Evolutionary conservation across 2,113 vertebrate genomes (phyloP), one percentile per base, ranked within the genome.

Genomic region (Oreochromis niloticus): DNA sequence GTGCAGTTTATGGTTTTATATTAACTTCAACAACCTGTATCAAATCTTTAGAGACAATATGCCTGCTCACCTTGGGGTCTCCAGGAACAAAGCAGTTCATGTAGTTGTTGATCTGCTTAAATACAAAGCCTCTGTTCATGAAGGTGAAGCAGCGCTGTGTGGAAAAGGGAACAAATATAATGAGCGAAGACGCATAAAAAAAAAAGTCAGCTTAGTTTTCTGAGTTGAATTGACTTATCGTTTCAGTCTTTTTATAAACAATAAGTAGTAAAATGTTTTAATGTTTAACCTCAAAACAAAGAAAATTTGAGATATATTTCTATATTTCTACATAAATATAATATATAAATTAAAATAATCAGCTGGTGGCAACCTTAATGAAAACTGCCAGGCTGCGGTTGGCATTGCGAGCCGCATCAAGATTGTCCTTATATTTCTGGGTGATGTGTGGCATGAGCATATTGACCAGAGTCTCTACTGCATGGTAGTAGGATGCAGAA

Each of bases 81-180:
- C 98, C 98, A 22, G 98, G 98, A 41, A 98, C 88, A 94, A 99
- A 99, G 94, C 97, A 99, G 94, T 97, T 98, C 94, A 98, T 98
- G 95, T 99, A 99, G 95, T 98, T 98, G 96, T 99, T 99, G 94
- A 99, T 99, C 94, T 98, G 98, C 89, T 99, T 99, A 95, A 99
- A 99, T 75, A 98, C 96, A 55, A 99, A 99, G 87, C 98, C 98
- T 91, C 99, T 96, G 87, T 99, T 98, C 98, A 99, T 99, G 89
- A 99, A 98, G 82, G 99, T 99, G 94, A 99, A 98, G 95, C 98
- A 99, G 79, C 97, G 97, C 98, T 99, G 96, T 5, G 57, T 71
- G 48, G 56, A 63, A 63, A 48, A 54, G 27, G 24, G 12, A 82
- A 79, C 27, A 52, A 39, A 61, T 24, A 52, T 24, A 46, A 46